These are phyloP conservation scores for Solea senegalensis DNA, from an alignment of 2,113 vertebrate species.

Conservation along the genomic window DNA sequence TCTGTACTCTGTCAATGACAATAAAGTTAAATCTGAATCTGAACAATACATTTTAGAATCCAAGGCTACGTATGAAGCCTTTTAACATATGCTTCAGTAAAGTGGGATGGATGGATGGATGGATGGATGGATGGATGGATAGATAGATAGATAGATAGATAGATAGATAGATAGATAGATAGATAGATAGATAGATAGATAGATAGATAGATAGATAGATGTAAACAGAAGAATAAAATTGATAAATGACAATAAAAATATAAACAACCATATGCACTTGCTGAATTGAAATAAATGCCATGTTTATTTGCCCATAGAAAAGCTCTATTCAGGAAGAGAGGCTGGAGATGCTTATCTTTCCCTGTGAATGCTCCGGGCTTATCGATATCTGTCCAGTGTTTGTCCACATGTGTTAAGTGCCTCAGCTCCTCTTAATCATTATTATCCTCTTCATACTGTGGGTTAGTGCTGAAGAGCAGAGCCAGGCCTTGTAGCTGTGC, in stretches of 20 bases:
- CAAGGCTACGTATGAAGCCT: too few species aligned
- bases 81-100: too few species aligned
- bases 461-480: constrained; percentile 2
- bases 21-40: too few species aligned
- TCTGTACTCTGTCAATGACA: too few species aligned
- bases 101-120: too few species aligned
- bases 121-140: constrained; percentile 1
- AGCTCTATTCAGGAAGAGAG: constrained; percentile 4
- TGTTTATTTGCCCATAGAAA: constrained; percentile 45
- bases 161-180: background rate
- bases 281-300: constrained; percentile 17
- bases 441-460: background rate
- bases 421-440: constrained; percentile 1
- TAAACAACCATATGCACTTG: too few species aligned
- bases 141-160: constrained; percentile 12
- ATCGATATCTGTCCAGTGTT: constrained; percentile 39
- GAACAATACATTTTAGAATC: too few species aligned
- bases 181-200: too few species aligned
- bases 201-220: too few species aligned
- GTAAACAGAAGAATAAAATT: too few species aligned
- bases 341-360: constrained; percentile 13
- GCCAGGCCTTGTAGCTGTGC: constrained; percentile 2
- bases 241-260: too few species aligned
- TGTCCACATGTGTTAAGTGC: constrained; percentile 19
- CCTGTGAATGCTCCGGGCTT: constrained; percentile 17